A percentile compares a stretch with the other conserved stretches of the same genome.
These are phyloP conservation scores for Aphidius colemani DNA, from an alignment of 2,888 invertebrate genomes.

Conservation along the genomic window DNA sequence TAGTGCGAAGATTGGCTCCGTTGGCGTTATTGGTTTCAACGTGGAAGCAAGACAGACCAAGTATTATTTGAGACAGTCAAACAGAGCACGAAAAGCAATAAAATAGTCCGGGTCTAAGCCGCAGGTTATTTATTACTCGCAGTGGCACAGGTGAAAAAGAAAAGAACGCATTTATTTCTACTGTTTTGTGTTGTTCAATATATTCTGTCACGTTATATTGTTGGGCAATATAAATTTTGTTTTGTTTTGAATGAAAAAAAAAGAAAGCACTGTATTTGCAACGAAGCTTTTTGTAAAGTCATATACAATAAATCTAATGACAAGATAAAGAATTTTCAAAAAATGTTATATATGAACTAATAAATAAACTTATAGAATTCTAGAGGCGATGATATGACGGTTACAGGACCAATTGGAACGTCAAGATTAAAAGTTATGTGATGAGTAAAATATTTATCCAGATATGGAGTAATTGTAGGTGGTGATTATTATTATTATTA, in stretches of 20 bases:
- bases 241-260: constrained; percentile 4
- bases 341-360: neutral
- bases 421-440: neutral
- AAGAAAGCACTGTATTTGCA: neutral
- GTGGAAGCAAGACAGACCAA: constrained; percentile 12
- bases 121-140: constrained; percentile 58
- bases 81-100: constrained; percentile 51
- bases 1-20: constrained; percentile 59
- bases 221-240: neutral
- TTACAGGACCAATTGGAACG: neutral
- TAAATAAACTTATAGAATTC: neutral
- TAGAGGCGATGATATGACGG: neutral
- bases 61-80: constrained; percentile 55
- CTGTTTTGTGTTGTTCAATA: constrained; percentile 10
- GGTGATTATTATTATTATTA: no score
- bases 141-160: constrained; percentile 56
- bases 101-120: constrained; percentile 56
- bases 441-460: neutral
- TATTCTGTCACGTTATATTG: neutral
- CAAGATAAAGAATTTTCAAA: neutral
- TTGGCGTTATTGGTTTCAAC: constrained; percentile 48
- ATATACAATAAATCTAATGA: no score
- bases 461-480: neutral
- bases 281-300: neutral
- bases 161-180: constrained; percentile 35